Conservation (phyloP, 2,113 vertebrate species). For the Dicrurus megarhynchus region DNA sequence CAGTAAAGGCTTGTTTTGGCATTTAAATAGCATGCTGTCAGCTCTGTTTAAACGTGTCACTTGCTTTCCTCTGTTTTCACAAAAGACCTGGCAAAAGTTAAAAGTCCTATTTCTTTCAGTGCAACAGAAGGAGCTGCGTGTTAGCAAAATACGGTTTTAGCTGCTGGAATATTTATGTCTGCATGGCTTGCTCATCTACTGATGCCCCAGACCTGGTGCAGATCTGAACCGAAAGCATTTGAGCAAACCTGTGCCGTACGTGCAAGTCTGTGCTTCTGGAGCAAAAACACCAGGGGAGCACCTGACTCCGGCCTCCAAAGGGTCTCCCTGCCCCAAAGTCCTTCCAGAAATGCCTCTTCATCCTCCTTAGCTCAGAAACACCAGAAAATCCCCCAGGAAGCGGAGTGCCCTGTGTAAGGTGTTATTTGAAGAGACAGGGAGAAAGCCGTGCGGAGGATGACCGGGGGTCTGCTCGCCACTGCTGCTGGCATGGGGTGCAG, state of each 20-base stretch:
- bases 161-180: neutral
- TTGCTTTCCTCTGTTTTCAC: neutral
- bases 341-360: neutral
- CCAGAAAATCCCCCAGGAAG: neutral
- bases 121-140: neutral
- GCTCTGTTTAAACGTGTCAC: neutral
- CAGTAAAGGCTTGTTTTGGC: slow-evolving; percentile 2
- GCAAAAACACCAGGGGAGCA: neutral
- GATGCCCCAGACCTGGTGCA: neutral
- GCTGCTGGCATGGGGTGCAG: neutral
- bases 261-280: neutral
- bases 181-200: rapidly evolving
- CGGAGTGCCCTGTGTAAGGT: neutral
- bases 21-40: neutral
- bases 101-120: neutral
- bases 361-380: neutral
- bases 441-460: neutral
- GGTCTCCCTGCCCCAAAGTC: neutral
- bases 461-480: neutral
- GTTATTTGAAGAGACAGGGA: neutral
- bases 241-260: rapidly evolving
- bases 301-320: neutral
- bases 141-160: neutral
- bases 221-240: rapidly evolving
- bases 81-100: slow-evolving; percentile 35